These are phyloP conservation scores for Dicycla oo DNA, from an alignment of 2,888 invertebrate species.

Conservation along the genomic window DNA sequence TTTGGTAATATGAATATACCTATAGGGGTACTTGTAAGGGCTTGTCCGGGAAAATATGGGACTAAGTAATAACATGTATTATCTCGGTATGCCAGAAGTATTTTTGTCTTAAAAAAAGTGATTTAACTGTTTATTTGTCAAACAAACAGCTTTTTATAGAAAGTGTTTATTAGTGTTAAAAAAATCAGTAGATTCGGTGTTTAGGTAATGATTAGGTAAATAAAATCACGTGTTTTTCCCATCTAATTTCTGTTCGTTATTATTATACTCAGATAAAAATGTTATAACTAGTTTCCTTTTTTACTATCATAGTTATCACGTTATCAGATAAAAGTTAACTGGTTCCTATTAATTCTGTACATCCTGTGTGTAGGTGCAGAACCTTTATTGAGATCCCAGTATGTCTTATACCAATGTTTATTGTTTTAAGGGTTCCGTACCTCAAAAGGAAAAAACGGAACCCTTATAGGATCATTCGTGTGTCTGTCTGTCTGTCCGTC, in stretches of 20 bases:
- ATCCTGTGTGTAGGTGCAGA: slow-evolving; percentile 1
- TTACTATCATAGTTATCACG: no score
- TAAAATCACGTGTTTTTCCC: neutral
- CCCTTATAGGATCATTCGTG: no score
- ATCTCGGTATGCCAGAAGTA: neutral
- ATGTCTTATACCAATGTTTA: neutral
- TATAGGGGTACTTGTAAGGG: neutral
- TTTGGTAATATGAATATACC: slow-evolving; percentile 19
- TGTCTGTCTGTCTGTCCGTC: no score
- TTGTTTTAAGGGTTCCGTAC: neutral
- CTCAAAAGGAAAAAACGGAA: no score
- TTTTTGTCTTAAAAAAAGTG: neutral
- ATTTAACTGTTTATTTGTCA: no score
- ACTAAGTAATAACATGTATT: slow-evolving; percentile 5
- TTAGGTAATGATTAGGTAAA: no score
- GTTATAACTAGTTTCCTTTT: neutral
- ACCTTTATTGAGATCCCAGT: slow-evolving; percentile 6
- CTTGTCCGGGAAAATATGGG: slow-evolving; percentile 5
- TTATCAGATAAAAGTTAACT: slow-evolving; percentile 4
- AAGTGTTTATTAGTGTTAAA: no score
- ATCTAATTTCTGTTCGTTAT: neutral
- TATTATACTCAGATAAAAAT: neutral
- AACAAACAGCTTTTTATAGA: no score
- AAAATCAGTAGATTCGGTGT: no score
- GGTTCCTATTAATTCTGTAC: slow-evolving; percentile 17